A percentile compares a stretch with the other conserved stretches of the same genome.
Evolutionary conservation across 1,140 invertebrate genomes (phyloP).

Genomic region (Zaprionus taronus): DNA sequence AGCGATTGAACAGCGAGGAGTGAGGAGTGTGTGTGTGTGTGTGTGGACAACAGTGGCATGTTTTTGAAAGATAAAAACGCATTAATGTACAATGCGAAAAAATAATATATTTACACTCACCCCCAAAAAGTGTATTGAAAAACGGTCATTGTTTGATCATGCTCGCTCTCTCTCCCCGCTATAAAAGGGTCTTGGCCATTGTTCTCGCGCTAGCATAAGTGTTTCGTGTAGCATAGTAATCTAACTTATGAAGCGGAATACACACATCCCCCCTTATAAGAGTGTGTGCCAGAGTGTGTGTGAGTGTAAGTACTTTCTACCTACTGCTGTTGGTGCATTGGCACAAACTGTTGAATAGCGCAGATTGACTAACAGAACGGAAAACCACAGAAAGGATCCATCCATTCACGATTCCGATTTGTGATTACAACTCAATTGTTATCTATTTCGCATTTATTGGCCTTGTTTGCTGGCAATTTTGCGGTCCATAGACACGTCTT

Average conservation of each 20-base stretch:
- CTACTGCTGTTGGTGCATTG: slow-evolving; percentile 29
- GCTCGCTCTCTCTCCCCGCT: slow-evolving; percentile 42
- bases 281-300: slow-evolving; percentile 19
- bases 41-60: slow-evolving; percentile 67
- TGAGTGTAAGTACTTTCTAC: slow-evolving; percentile 39
- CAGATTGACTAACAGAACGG: slow-evolving; percentile 25
- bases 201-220: slow-evolving; percentile 45
- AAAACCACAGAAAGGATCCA: slow-evolving; percentile 24
- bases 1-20: background rate
- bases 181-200: slow-evolving; percentile 63
- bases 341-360: slow-evolving; percentile 17
- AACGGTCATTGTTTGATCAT: slow-evolving; percentile 75
- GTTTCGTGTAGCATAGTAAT: slow-evolving; percentile 51
- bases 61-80: slow-evolving; percentile 79
- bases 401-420: slow-evolving; percentile 18
- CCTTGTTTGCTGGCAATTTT: slow-evolving; percentile 23
- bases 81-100: slow-evolving; percentile 71
- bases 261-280: slow-evolving; percentile 12
- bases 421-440: slow-evolving; percentile 27
- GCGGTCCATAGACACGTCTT: slow-evolving; percentile 31
- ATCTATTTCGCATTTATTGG: slow-evolving; percentile 33
- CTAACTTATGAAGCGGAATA: slow-evolving; percentile 60
- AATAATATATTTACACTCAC: slow-evolving; percentile 77
- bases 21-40: slow-evolving; percentile 6
- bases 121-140: slow-evolving; percentile 67